phyloP scores from a whole-genome alignment of 2,888 invertebrate genomes.

The Drosophila demipolita region DNA sequence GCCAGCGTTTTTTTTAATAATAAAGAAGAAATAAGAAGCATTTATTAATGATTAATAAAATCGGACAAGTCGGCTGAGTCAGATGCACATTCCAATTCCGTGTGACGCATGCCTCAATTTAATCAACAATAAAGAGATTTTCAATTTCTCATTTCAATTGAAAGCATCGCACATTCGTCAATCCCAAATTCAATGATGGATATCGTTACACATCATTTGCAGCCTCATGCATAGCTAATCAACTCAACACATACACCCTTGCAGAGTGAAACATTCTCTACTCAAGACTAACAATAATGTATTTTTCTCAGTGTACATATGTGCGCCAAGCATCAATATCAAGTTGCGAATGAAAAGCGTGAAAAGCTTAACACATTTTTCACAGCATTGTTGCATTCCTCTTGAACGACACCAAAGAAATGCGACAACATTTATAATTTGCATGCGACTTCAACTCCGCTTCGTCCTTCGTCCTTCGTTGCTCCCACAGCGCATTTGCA shows the following conservation, averaged over 20 bases:
- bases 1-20: conserved; percentile 64
- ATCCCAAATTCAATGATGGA: conserved; percentile 47
- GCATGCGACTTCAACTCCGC: conserved; percentile 38
- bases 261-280: not conserved
- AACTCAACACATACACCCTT: conserved; percentile 18
- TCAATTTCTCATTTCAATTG: conserved; percentile 18
- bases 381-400: conserved; percentile 43
- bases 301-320: conserved; percentile 4
- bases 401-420: conserved; percentile 38
- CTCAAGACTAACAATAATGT: not conserved
- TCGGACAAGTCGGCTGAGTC: conserved; percentile 52
- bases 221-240: conserved; percentile 65
- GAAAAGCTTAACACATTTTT: conserved; percentile 48
- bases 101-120: conserved; percentile 32
- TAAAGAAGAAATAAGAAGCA: conserved; percentile 37
- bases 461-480: not conserved
- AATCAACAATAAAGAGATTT: conserved; percentile 9
- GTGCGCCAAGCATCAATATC: conserved; percentile 17
- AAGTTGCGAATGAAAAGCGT: conserved; percentile 31
- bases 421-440: conserved; percentile 70
- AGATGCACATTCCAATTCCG: conserved; percentile 23
- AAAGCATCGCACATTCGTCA: conserved; percentile 55
- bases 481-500: conserved; percentile 30
- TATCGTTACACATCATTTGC: conserved; percentile 56
- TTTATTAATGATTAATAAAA: conserved; percentile 66